Conservation (phyloP, 2,113 vertebrate genomes). For the Crotalus viridis region DNA sequence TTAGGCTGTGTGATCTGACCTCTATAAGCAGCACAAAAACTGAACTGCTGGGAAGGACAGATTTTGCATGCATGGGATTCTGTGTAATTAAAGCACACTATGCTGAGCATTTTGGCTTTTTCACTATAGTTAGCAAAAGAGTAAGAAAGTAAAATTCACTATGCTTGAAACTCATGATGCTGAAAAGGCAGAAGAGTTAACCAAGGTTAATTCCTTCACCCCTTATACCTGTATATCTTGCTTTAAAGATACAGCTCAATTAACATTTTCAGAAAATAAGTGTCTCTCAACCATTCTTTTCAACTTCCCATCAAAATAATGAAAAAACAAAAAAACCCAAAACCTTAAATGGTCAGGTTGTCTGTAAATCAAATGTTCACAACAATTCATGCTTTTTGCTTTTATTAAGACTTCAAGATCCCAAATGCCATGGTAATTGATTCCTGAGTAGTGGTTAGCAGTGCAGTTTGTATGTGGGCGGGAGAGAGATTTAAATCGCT, state of each 20-base stretch:
- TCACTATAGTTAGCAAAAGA: neutral
- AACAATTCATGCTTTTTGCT: neutral
- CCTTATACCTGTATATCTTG: neutral
- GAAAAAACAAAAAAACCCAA: neutral
- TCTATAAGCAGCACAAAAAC: neutral
- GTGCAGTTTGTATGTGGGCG: neutral
- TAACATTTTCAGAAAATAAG: neutral
- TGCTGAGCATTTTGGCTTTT: neutral
- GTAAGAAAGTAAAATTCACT: neutral
- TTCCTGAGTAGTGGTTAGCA: neutral
- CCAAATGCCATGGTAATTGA: neutral
- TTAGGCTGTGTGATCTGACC: neutral
- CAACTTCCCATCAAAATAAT: neutral
- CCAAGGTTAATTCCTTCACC: neutral
- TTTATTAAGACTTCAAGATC: conserved; percentile 1
- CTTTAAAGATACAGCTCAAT: neutral
- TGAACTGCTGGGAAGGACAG: neutral
- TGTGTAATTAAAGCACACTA: neutral
- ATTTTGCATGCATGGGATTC: neutral
- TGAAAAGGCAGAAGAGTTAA: neutral
- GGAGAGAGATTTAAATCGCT: neutral
- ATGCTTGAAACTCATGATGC: neutral
- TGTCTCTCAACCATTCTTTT: neutral
- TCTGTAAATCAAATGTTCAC: neutral
- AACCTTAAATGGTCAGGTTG: neutral